These are phyloP conservation scores for Mimas tiliae DNA, from an alignment of 2,888 invertebrate species.

Conservation along the genomic window DNA sequence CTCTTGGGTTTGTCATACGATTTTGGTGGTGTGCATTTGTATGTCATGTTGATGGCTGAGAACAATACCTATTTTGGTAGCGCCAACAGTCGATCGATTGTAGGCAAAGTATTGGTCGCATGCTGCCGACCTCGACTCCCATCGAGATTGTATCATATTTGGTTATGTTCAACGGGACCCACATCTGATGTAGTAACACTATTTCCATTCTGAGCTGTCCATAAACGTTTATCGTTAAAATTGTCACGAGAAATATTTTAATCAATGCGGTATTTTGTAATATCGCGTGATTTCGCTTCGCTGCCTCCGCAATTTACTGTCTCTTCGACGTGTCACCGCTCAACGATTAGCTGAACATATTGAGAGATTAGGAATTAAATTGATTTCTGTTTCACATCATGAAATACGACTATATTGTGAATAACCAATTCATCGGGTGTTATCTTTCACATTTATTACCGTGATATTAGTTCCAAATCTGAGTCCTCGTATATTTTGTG, in stretches of 20 bases:
- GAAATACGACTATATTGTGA: background rate
- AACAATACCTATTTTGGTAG: conserved; percentile 71
- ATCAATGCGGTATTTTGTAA: conserved; percentile 35
- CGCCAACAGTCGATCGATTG: conserved; percentile 54
- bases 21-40: conserved; percentile 7
- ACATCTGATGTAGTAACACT: conserved; percentile 31
- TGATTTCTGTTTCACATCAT: conserved; percentile 14
- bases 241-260: conserved; percentile 43
- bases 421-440: conserved; percentile 35
- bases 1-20: conserved; percentile 4
- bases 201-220: conserved; percentile 19
- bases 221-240: conserved; percentile 30
- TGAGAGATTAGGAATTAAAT: conserved; percentile 11
- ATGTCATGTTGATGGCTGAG: conserved; percentile 42
- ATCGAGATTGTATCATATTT: conserved; percentile 64
- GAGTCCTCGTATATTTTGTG: conserved; percentile 20
- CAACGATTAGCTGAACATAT: conserved; percentile 18
- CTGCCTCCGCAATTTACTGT: conserved; percentile 27
- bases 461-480: conserved; percentile 8
- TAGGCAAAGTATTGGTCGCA: conserved; percentile 48
- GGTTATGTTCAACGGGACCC: conserved; percentile 49
- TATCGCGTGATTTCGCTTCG: conserved; percentile 34
- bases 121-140: conserved; percentile 62
- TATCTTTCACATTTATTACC: conserved; percentile 30
- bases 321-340: conserved; percentile 18